Evolutionary conservation across 2,888 invertebrate species (phyloP).

Genomic region (Myathropa florea): DNA sequence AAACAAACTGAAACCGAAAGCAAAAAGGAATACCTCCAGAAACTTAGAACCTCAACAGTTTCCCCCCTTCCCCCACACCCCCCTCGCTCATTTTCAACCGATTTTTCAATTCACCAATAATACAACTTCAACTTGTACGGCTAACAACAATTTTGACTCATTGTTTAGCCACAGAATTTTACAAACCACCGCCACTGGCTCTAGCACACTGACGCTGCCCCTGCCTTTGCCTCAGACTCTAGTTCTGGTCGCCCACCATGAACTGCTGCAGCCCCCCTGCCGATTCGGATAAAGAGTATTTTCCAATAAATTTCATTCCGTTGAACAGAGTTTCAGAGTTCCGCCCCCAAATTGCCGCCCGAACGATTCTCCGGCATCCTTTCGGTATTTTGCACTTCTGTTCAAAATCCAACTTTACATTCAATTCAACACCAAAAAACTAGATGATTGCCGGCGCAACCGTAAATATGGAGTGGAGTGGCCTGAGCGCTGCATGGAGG

Average conservation of each 20-base stretch:
- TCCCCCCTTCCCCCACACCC: background rate
- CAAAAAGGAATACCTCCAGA: background rate
- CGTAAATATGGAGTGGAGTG: slow-evolving; percentile 36
- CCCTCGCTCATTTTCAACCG: too few relatives aligned
- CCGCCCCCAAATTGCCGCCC: background rate
- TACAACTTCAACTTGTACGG: slow-evolving; percentile 40
- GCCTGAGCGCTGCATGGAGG: background rate
- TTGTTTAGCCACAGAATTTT: slow-evolving; percentile 44
- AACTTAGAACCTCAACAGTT: slow-evolving; percentile 15
- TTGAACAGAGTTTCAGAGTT: slow-evolving; percentile 53
- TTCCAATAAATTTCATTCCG: slow-evolving; percentile 66
- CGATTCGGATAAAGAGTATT: slow-evolving; percentile 40
- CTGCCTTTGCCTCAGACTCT: background rate
- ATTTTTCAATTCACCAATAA: too few relatives aligned
- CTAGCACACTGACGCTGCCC: background rate
- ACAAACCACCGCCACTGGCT: background rate
- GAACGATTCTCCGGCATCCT: background rate
- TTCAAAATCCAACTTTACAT: slow-evolving; percentile 63
- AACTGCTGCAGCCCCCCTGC: background rate
- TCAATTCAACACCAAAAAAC: slow-evolving; percentile 63
- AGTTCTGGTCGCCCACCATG: background rate
- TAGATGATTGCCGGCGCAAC: slow-evolving; percentile 47
- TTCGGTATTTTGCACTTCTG: slow-evolving; percentile 39
- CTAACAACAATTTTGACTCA: slow-evolving; percentile 59
- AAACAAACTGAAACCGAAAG: slow-evolving; percentile 36